Evolutionary conservation across 2,888 invertebrate genomes (phyloP), one percentile per base, ranked within the genome.

Genomic region (Mycalesis mineus): DNA sequence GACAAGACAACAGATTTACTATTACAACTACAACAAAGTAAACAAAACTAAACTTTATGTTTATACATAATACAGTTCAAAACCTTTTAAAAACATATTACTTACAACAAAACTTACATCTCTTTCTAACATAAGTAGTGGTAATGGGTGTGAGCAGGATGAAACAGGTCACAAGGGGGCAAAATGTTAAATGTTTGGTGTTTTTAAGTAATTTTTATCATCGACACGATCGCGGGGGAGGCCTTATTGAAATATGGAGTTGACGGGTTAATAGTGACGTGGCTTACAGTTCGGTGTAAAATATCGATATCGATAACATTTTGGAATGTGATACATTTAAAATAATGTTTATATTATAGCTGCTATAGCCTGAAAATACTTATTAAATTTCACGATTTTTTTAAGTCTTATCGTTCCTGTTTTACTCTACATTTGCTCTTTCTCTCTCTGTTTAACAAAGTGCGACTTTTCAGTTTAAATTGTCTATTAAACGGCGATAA

Each of bases 191-290:
- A 88, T 86, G 86, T 80, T 82, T 84, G 84, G 86, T 86, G 87
- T 86, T 88, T 52, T 86, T 88, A 88, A 88, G 88, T 88, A 88
- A 87, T 88, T 87, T 87, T 88, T 88, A 88, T 89, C 89, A 77
- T 82, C 78, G 83, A 86, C 88, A 88, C 88, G 80, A 88, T 88
- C 88, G 70, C 79, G 67, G 77, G 83, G 86, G 83, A 80, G 84
- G 77, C 75, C 82, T 71, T 64, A 67, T 75, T 88, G 87, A 88
- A 86, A 80, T 84, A 88, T 87, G 81, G 78, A 83, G 78, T 70
- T 80, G 83, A 78, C 78, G 79, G 74, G 73, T 73, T 69, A 65
- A 63, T 69, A 85, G 85, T 73, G 85, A 73, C 78, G 85, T 67
- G 65, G 40, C 48, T 15, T 7, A 9, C 28, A 9, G 9, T 9